A percentile compares a stretch with the other conserved stretches of the same genome.
Evolutionary conservation across 2,888 invertebrate genomes (phyloP).

Genomic region (Ferdinandea cuprea): DNA sequence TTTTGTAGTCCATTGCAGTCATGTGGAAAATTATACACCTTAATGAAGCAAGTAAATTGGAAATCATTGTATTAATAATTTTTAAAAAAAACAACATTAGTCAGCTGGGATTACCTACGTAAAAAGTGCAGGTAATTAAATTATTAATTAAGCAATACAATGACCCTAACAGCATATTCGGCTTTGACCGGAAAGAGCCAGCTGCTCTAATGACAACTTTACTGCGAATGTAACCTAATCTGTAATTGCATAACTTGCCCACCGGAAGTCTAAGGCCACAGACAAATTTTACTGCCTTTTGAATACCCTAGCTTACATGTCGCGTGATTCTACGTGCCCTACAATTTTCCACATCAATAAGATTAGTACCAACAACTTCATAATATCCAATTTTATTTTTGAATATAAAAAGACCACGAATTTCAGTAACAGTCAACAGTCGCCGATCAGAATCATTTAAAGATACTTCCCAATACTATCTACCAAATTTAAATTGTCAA

Average conservation of each 20-base stretch:
- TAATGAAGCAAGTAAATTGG: neutral
- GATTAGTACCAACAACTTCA: neutral
- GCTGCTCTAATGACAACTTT: no score
- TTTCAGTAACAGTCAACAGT: neutral
- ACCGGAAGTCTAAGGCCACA: constrained; percentile 3
- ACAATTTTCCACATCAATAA: constrained; percentile 34
- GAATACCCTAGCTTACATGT: neutral
- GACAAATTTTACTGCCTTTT: neutral
- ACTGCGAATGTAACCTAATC: neutral
- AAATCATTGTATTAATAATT: neutral
- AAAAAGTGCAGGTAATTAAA: neutral
- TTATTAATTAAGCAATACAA: no score
- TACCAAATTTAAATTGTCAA: neutral
- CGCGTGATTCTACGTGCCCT: constrained; percentile 8
- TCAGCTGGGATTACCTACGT: neutral
- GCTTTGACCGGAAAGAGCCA: no score
- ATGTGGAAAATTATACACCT: neutral
- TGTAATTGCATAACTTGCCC: neutral
- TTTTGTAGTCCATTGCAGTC: neutral
- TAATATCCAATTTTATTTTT: neutral
- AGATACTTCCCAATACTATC: neutral
- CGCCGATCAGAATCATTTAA: neutral
- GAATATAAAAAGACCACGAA: constrained; percentile 10
- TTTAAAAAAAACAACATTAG: neutral
- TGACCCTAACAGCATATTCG: no score